A percentile compares a stretch with the other conserved stretches of the same genome.
phyloP scores from a whole-genome alignment of 2,888 invertebrate genomes.

The Drosophila borborema region DNA sequence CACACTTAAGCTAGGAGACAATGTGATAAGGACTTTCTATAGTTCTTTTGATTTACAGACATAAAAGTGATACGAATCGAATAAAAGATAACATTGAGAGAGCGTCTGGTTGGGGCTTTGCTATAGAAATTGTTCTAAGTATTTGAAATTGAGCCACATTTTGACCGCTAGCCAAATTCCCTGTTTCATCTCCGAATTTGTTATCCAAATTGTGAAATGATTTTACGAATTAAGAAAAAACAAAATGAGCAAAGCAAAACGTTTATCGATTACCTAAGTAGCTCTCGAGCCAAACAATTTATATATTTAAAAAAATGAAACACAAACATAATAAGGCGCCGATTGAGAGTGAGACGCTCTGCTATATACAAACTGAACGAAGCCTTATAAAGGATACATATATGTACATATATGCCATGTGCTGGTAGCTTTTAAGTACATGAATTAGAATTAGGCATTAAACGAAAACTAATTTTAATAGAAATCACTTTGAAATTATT shows the following conservation, averaged over 20 bases:
- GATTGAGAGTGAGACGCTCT: slow-evolving; percentile 42
- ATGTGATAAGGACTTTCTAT: slow-evolving; percentile 42
- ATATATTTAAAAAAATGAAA: slow-evolving; percentile 62
- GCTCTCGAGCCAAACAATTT: slow-evolving; percentile 41
- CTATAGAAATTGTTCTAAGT: slow-evolving; percentile 55
- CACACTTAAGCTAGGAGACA: slow-evolving; percentile 50
- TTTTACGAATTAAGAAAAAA: slow-evolving; percentile 63
- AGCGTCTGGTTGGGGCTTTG: slow-evolving; percentile 27
- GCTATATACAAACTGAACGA: slow-evolving; percentile 78
- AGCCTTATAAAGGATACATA: slow-evolving; percentile 59
- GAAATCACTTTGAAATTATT: slow-evolving; percentile 81
- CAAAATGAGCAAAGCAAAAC: slow-evolving; percentile 69
- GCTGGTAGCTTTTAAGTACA: slow-evolving; percentile 65
- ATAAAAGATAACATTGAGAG: slow-evolving; percentile 35
- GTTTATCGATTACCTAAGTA: slow-evolving; percentile 19
- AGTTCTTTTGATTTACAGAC: slow-evolving; percentile 42
- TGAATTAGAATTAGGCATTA: slow-evolving; percentile 40
- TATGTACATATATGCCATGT: slow-evolving; percentile 6
- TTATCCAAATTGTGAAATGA: slow-evolving; percentile 48
- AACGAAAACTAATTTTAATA: slow-evolving; percentile 70
- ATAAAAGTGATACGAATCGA: slow-evolving; percentile 29
- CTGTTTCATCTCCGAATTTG: slow-evolving; percentile 83
- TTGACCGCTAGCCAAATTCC: slow-evolving; percentile 56
- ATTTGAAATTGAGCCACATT: slow-evolving; percentile 52
- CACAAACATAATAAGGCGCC: slow-evolving; percentile 73